Evolutionary conservation across 1,140 invertebrate genomes (phyloP).

Genomic region (Leptopilina boulardi): DNA sequence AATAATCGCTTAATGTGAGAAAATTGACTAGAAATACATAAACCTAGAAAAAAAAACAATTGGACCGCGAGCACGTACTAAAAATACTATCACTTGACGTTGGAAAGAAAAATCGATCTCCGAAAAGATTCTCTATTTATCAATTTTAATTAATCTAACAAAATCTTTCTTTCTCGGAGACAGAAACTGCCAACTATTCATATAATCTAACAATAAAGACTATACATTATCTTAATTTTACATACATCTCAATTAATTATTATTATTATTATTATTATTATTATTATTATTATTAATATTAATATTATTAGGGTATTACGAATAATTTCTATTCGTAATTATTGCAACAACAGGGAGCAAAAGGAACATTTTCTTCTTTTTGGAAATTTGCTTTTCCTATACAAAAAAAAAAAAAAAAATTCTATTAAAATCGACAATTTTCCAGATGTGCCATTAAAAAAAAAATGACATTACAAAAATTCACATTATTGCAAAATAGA

Average conservation of each 20-base stretch:
- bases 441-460: too few relatives aligned
- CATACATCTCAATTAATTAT: constrained; percentile 2
- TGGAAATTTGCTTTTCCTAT: background rate
- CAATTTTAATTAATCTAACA: background rate
- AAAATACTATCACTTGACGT: constrained; percentile 28
- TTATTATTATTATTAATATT: too few relatives aligned
- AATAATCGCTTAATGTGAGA: background rate
- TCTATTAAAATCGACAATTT: too few relatives aligned
- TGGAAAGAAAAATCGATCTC: background rate
- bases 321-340: background rate
- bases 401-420: background rate
- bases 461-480: too few relatives aligned
- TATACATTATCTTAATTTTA: constrained; percentile 15
- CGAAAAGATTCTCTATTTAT: background rate
- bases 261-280: background rate
- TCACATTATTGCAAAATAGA: background rate
- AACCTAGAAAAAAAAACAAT: constrained; percentile 1
- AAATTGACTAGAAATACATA: constrained; percentile 22
- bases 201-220: constrained; percentile 14
- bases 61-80: constrained; percentile 24
- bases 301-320: background rate
- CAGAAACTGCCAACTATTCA: background rate
- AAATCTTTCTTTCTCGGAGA: background rate
- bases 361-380: background rate
- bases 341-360: background rate